Base-by-base conservation (phyloP, 2,888 invertebrate genomes). In the Bugula neritina region DNA sequence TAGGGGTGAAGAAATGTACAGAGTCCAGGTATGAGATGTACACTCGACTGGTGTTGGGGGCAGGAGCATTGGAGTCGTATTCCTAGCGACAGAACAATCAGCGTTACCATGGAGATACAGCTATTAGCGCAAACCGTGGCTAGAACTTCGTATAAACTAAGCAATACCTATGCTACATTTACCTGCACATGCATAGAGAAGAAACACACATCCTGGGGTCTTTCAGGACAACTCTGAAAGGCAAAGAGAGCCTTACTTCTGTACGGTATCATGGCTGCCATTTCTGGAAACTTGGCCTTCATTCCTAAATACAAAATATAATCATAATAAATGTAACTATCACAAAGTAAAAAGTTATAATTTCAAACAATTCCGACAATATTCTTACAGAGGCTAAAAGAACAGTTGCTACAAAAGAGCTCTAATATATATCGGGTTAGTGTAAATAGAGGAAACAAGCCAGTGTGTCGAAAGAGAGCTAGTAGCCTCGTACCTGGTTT, bases 11-110 rank as follows among this genome's bases (percentile, higher is more conserved):
- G 89, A 98, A 99, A 86, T 99, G 96, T 79, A 99, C 99, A 71
- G 97, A 98, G 86, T 99, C 99, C 81, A 99, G 88, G 86, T 99
- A 99, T 73, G 99, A 98, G 82, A 99, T 96, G 86, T 99, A 99
- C 29, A 99, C 98, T 73, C 98, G 90, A 84, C 98, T 86, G 79
- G 63, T 63, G 86, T 99, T 0, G 98, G 98, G 74, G 90, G 88
- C 17, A 93, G 92, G 85, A 94, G 93, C 82, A 97, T 94, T 94
- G 71, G 97, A 97, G 35, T 98, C 98, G 85, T 99, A 99, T 85
- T 99, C 99, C 87, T 63, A 17, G 17, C 3, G 43, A 43, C 43
- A 43, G 17, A 5, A 43, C 43, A 43, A 43, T 43, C 43, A 43
- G 17, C 17, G 17, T 10, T 43, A 43, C 43, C 3, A 43, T 43